Evolutionary conservation across 2,888 invertebrate species (phyloP), one percentile per base, ranked within the genome.

Genomic region (Pycnomerus fuliginosus): DNA sequence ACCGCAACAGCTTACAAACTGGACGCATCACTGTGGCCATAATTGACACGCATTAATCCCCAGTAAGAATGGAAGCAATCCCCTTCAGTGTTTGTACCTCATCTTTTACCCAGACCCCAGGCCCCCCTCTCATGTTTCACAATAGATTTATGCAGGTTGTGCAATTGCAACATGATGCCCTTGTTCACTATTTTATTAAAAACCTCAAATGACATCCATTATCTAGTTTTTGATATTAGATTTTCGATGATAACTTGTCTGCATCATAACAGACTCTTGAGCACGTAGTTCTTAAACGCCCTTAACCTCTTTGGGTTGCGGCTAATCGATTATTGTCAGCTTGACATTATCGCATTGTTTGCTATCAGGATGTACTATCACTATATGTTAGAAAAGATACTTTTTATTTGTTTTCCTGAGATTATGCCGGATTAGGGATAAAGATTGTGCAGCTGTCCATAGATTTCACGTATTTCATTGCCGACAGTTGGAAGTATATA

Each of bases 21-120:
- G 33, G 36, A 22, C 41, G 16, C 36, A 46, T 46, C 41, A 46
- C 37, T 46, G 46, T 42, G 41, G 37, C 46, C 35, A 37, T 46
- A 46, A 46, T 46, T 46, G 46, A 42, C 41, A 42, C 17, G 37
- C 46, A 46, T 46, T 46, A 46, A 46, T 46, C 46, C 46, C 46
- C 42, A 24, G 42, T 46, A 46, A 42, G 28, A 34, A 36, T 34
- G 32, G 17, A 25, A 36, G 31, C 24, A 16, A 34, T 16, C 40
- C 41, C 46, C 34, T 33, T 24, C 36, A 34, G 22, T 32, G 41
- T 46, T 41, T 55, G 53, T 55, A 58, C 58, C 55, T 59, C 57
- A 53, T 58, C 55, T 56, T 53, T 57, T 58, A 55, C 57, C 53
- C 56, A 53, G 55, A 20, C 5, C 20, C 5, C 8, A 5, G 20